Percentiles rank a stretch among this genome's conserved stretches.
Conservation (phyloP, 2,888 invertebrate genomes). For the Eupithecia exiguata region DNA sequence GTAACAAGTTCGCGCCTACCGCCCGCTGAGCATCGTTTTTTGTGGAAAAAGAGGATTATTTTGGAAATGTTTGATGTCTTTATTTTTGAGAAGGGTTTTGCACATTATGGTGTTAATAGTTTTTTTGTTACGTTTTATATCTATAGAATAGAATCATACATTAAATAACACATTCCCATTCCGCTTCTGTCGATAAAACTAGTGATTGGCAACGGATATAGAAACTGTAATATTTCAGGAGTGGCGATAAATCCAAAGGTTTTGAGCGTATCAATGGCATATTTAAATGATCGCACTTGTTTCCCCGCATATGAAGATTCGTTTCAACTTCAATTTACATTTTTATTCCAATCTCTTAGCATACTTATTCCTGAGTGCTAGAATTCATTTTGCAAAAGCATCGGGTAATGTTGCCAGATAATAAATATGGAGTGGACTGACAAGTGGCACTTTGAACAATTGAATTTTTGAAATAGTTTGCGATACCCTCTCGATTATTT, state of each 20-base stretch:
- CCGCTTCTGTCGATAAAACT: slow-evolving; percentile 7
- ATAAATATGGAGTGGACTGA: slow-evolving; percentile 49
- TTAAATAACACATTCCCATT: slow-evolving; percentile 7
- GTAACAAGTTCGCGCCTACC: slow-evolving; percentile 73
- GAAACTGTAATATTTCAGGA: slow-evolving; percentile 46
- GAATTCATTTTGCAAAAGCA: slow-evolving; percentile 26
- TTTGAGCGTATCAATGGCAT: slow-evolving; percentile 55
- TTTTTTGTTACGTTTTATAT: slow-evolving; percentile 12
- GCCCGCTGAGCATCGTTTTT: slow-evolving; percentile 68
- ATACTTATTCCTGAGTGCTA: slow-evolving; percentile 32
- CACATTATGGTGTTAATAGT: not conserved
- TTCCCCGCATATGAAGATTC: slow-evolving; percentile 47
- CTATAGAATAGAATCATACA: not conserved
- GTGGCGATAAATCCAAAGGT: slow-evolving; percentile 43
- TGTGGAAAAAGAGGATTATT: slow-evolving; percentile 60
- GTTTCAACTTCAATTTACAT: slow-evolving; percentile 51
- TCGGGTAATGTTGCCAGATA: slow-evolving; percentile 34
- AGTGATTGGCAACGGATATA: slow-evolving; percentile 37
- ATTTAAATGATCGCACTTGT: slow-evolving; percentile 58
- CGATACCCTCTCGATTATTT: slow-evolving; percentile 78
- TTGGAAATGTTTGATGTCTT: slow-evolving; percentile 62
- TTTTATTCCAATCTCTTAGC: slow-evolving; percentile 33
- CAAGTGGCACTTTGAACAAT: slow-evolving; percentile 77
- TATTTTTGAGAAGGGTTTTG: slow-evolving; percentile 46
- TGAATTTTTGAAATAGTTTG: slow-evolving; percentile 71